Evolutionary conservation across 53 echinoderm and acorn worm species (phyloP).

Genomic region (Arbacia lixula): DNA sequence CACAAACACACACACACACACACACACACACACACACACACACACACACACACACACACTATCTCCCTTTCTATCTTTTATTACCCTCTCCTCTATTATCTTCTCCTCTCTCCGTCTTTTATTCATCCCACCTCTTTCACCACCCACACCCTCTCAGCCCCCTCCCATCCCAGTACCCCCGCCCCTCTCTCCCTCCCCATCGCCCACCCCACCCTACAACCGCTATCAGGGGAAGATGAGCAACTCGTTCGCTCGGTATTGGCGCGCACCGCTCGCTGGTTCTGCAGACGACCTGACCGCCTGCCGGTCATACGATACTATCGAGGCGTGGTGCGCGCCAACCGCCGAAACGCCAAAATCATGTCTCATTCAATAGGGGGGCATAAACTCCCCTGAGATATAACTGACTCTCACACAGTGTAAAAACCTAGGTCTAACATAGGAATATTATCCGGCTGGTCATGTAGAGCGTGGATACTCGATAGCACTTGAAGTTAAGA

Average conservation of each 20-base stretch:
- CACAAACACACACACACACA: no score
- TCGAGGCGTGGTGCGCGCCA: constrained; percentile 59
- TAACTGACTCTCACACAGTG: constrained; percentile 50
- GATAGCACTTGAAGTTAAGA: constrained; percentile 40
- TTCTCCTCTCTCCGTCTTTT: no score
- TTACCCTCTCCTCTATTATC: no score
- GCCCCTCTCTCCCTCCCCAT: no score
- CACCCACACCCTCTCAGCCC: no score
- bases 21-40: no score
- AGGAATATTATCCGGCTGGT: constrained; percentile 44
- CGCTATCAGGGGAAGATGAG: no score
- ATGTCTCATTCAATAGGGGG: constrained; percentile 42
- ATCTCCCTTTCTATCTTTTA: no score
- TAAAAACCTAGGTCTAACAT: constrained; percentile 7
- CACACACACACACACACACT: no score
- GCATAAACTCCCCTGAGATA: constrained; percentile 56
- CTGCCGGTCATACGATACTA: constrained; percentile 42
- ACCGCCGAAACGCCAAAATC: constrained; percentile 31
- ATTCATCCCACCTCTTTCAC: no score
- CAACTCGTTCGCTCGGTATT: background rate
- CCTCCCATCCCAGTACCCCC: no score
- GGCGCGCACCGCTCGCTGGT: background rate
- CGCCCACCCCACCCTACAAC: no score
- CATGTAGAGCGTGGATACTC: constrained; percentile 40
- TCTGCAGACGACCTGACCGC: constrained; percentile 21